Evolutionary conservation across 2,797 vertebrate species (phyloP).

Genomic region (Potorous gilbertii): DNA sequence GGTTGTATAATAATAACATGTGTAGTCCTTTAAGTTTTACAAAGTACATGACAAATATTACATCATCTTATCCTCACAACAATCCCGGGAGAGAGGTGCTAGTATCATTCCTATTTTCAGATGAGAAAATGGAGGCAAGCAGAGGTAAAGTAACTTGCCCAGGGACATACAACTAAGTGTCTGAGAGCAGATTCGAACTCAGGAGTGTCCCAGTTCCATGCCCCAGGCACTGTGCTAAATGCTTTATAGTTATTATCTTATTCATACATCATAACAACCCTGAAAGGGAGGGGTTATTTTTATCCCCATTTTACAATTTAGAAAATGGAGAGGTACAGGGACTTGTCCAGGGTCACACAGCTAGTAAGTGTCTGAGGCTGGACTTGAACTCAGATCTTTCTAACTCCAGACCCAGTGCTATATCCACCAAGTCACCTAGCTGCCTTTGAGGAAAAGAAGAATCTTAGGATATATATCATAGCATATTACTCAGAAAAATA

Average conservation of each 20-base stretch:
- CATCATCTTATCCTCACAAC: background rate
- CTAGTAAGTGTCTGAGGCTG: background rate
- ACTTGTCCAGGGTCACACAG: background rate
- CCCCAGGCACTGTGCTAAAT: background rate
- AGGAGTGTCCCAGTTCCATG: background rate
- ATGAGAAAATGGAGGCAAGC: background rate
- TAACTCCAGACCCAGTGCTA: background rate
- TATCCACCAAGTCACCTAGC: background rate
- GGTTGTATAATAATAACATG: background rate
- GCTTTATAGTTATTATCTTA: background rate
- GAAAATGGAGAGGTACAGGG: background rate
- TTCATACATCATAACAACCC: background rate
- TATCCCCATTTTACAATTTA: background rate
- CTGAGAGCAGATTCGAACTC: background rate
- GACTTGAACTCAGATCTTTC: background rate
- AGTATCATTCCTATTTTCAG: background rate
- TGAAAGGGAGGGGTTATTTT: background rate
- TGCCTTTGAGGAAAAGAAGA: background rate
- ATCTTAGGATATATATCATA: background rate
- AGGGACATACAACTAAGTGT: background rate
- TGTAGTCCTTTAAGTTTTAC: background rate
- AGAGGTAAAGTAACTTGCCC: background rate
- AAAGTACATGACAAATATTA: background rate
- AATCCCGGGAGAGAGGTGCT: background rate
- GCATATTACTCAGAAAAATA: background rate